Percentiles rank a stretch among this genome's conserved stretches.
phyloP scores from a whole-genome alignment of 2,113 vertebrate genomes.

The Oreocharis arfaki region DNA sequence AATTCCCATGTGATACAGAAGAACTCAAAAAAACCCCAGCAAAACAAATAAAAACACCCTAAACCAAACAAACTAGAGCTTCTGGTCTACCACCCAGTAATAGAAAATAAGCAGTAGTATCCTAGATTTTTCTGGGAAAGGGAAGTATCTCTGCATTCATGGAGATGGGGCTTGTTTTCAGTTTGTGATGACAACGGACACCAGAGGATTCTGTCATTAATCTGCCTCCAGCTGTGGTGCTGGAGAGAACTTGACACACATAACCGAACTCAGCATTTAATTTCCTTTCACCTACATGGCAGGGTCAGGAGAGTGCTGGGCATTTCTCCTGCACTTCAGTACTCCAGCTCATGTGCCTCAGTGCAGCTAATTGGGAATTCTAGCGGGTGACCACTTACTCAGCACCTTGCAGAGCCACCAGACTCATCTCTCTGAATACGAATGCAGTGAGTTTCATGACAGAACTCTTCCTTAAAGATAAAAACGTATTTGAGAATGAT shows the following conservation, averaged over 20 bases:
- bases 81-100: neutral
- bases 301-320: neutral
- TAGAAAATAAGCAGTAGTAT: neutral
- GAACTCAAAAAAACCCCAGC: neutral
- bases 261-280: neutral
- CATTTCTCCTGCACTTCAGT: neutral
- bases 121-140: neutral
- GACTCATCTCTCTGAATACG: neutral
- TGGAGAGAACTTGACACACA: neutral
- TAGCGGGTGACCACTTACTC: neutral
- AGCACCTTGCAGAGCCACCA: neutral
- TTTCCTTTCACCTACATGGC: neutral
- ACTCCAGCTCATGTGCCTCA: neutral
- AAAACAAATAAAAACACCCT: neutral
- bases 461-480: neutral
- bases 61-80: neutral
- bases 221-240: neutral
- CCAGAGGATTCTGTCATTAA: neutral
- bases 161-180: neutral
- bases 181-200: neutral
- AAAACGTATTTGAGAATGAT: neutral
- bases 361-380: constrained; percentile 25
- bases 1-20: rapidly evolving
- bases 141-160: neutral
- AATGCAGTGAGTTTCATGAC: neutral